Conservation (phyloP, 2,888 invertebrate species). For the Stenolophus ochropezus region DNA sequence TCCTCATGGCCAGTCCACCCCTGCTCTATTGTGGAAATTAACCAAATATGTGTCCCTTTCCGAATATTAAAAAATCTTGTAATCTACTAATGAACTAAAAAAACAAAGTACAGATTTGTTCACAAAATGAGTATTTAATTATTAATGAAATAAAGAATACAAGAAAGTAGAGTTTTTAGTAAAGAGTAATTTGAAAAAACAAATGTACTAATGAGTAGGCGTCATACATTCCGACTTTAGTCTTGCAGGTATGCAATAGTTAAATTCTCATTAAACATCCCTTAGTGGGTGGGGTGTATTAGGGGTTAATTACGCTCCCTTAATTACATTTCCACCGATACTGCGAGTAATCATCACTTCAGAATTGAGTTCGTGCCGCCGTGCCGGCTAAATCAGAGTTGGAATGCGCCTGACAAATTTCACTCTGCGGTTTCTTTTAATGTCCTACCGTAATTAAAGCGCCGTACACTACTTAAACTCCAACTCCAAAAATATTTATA, state of each 20-base stretch:
- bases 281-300: slow-evolving; percentile 37
- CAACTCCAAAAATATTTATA: background rate
- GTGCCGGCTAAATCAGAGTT: slow-evolving; percentile 43
- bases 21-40: too few relatives aligned
- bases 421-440: background rate
- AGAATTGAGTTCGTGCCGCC: slow-evolving; percentile 54
- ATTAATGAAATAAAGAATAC: slow-evolving; percentile 4
- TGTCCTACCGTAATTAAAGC: background rate
- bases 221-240: background rate
- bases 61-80: background rate
- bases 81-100: slow-evolving; percentile 9
- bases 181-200: slow-evolving; percentile 26
- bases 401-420: slow-evolving; percentile 12
- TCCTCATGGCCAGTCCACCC: too few relatives aligned
- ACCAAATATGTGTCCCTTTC: too few relatives aligned
- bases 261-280: slow-evolving; percentile 55
- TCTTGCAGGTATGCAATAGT: slow-evolving; percentile 53
- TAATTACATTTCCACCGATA: slow-evolving; percentile 60
- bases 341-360: slow-evolving; percentile 59
- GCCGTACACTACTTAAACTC: background rate
- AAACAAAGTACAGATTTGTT: background rate
- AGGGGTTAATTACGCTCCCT: slow-evolving; percentile 59
- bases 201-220: slow-evolving; percentile 22
- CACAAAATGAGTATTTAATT: slow-evolving; percentile 5
- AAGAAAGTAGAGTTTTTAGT: background rate